Base-by-base conservation (phyloP, 2,113 vertebrate genomes). In the Australoheros scitulus region DNA sequence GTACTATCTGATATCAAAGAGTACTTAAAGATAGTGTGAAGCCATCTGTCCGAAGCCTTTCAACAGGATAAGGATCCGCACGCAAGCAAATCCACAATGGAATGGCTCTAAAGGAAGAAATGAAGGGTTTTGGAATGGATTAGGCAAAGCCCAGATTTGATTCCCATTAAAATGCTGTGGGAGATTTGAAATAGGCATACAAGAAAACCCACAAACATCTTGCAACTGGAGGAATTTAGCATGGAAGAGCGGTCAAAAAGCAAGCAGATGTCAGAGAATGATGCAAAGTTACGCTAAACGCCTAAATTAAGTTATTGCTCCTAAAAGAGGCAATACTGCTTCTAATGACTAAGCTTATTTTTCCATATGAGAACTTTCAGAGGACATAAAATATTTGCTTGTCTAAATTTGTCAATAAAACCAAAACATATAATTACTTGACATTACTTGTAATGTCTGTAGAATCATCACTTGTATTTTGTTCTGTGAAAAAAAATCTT, bases 61-160 rank as follows among this genome's bases (percentile, higher is more conserved):
- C 11, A 52, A 18, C 17, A 2, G 65, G 7, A 52, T 72, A 72
- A 52, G n/a, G 43, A 72, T 52, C 26, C 10, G 11, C 65, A 72
- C 3, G 65, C 43, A 72, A 32, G 65, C 17, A 72, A 72, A 72
- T 52, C 65, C 26, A 32, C 47, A 52, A 52, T 52, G 47, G 65
- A 72, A 72, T 72, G 65, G 24, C 47, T 52, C 65, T 13, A 32
- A 72, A 1, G 24, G 26, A 72, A 72, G 17, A 72, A 52, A 52
- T 72, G 68, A n/a, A 72, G 43, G 65, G 47, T 52, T 72, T 32
- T 72, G 68, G 47, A 72, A 52, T 72, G 68, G 68, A 72, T 72
- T 72, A 72, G 68, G 47, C 11, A 2, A 52, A 72, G 26, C 47
- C 11, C 20, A 72, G 68, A 55, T 72, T 52, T 52, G 47, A 72